phyloP scores from a whole-genome alignment of 2,797 vertebrate species.

The Erethizon dorsatum region DNA sequence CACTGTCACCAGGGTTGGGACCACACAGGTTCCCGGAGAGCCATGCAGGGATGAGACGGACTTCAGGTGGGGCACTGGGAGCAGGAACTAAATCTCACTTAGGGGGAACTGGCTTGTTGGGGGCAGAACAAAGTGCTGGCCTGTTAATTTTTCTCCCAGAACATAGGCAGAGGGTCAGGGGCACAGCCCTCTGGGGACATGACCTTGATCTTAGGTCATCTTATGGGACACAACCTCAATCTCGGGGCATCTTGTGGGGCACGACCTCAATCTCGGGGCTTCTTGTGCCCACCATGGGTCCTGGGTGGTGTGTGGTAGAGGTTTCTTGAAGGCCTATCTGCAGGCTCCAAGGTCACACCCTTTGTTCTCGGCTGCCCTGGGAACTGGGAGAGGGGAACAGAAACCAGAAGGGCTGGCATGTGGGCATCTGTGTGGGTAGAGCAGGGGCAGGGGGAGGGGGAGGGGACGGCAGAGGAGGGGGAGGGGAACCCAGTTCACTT shows the following conservation, averaged over 20 bases:
- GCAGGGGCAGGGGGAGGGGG: no score
- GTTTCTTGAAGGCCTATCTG: not conserved
- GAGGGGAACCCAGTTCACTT: accelerated
- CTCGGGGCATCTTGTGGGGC: not conserved
- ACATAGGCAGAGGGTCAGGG: accelerated
- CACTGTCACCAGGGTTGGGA: accelerated
- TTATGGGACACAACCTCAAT: not conserved
- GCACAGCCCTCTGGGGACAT: accelerated
- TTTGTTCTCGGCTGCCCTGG: not conserved
- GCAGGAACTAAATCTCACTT: constrained; percentile 9
- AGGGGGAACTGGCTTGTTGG: constrained; percentile 35
- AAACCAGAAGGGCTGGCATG: not conserved
- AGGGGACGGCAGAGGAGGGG: no score
- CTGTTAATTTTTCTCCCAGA: not conserved
- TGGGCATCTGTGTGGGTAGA: no score
- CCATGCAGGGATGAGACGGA: accelerated
- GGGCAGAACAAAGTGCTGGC: not conserved
- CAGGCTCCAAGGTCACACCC: not conserved
- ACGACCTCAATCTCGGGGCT: not conserved
- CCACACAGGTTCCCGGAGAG: accelerated
- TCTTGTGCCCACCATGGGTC: not conserved
- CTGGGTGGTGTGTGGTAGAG: not conserved
- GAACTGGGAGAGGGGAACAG: not conserved
- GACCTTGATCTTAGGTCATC: not conserved
- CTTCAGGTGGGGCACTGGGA: not conserved